Evolutionary conservation across 2,113 vertebrate species (phyloP), one percentile per base, ranked within the genome.

Genomic region (Empidonax alnorum): DNA sequence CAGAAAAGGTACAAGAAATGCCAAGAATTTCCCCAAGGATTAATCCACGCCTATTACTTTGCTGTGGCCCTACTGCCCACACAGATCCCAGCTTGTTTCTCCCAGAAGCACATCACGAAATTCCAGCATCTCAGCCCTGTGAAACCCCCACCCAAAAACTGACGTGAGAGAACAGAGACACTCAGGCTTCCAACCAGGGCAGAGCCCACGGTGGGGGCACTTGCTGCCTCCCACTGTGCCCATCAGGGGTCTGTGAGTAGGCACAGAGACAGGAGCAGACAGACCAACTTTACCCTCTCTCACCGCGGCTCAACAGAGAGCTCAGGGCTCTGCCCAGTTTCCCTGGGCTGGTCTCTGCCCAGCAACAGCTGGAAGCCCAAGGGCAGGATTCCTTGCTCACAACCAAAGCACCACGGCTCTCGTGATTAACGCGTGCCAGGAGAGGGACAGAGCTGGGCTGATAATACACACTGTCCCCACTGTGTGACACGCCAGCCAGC

Each of bases 221-320:
- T 7, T 5, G 3, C 49, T 84, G 71, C 46, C 25, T 50, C 24
- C 52, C 5, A 2, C 28, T 3, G 39, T 13, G 23, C 49, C 72
- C 49, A 7, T 14, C 56, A 31, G 39, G 14, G 2, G 37, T 8
- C 13, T 9, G 58, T 3, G 8, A 39, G n/a, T 6, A 10, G 30
- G 49, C 25, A 2, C 12, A 62, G 31, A 23, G 49, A 14, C 22
- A 18, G 47, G 12, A 31, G 24, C 2, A 0, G 14, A 22, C 62
- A 35, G 18, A 59, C 25, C 27, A 49, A 3, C 0, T 2, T 0
- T 52, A 50, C 37, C 39, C 55, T 22, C 52, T n/a, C 76, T 12
- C 27, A 13, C 16, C 28, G 2, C 2, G 9, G 66, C 65, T 80
- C 61, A 21, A 53, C 44, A 28, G 41, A 50, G 71, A 46, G 42